Evolutionary conservation across 1,140 invertebrate genomes (phyloP).

Genomic region (Euwallacea fornicatus): DNA sequence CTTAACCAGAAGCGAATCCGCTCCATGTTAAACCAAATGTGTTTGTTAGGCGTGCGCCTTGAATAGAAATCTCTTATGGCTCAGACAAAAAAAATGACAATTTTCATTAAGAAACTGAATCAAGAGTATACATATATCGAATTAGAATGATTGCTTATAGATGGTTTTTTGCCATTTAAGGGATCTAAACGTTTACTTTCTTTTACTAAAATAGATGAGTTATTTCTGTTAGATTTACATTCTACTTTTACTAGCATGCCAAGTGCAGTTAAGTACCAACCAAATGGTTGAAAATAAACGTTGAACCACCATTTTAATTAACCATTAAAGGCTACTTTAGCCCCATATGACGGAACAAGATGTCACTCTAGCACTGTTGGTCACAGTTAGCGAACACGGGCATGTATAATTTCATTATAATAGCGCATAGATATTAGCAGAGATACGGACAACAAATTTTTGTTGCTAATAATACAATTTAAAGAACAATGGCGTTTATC

Average conservation of each 20-base stretch:
- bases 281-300: no score
- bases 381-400: conserved; percentile 29
- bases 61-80: no score
- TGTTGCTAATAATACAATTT: conserved; percentile 37
- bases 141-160: not conserved
- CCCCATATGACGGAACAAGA: conserved; percentile 18
- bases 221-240: conserved; percentile 3
- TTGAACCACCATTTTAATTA: no score
- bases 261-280: no score
- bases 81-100: no score
- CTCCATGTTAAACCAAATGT: not conserved
- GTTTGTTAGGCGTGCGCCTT: not conserved
- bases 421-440: conserved; percentile 32
- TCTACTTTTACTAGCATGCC: no score
- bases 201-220: conserved; percentile 11
- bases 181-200: conserved; percentile 5
- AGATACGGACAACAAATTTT: conserved; percentile 32
- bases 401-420: conserved; percentile 30
- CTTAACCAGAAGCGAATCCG: not conserved
- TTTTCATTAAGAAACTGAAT: not conserved
- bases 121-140: not conserved
- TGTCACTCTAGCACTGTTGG: conserved; percentile 24
- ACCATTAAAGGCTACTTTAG: no score
- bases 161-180: conserved; percentile 1
- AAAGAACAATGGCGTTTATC: conserved; percentile 39